These are phyloP conservation scores for Eulemur rufifrons DNA, from an alignment of 2,113 vertebrate species.

Conservation along the genomic window DNA sequence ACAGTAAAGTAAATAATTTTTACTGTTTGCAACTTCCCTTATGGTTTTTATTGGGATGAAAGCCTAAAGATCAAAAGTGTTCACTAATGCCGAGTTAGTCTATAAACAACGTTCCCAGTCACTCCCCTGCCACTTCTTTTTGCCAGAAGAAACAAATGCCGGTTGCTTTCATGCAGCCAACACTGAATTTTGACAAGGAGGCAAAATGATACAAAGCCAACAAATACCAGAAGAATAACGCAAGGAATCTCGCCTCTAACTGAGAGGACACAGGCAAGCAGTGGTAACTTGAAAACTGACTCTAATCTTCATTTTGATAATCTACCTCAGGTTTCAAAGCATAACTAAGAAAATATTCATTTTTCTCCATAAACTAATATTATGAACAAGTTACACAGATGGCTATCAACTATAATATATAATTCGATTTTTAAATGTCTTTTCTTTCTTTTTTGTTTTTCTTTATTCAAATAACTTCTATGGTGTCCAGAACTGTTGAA, in stretches of 20 bases:
- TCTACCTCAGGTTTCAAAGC: constrained; percentile 50
- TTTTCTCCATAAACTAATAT: not conserved
- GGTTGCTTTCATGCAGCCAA: constrained; percentile 22
- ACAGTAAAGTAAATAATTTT: constrained; percentile 12
- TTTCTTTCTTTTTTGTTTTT: not conserved
- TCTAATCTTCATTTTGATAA: constrained; percentile 32
- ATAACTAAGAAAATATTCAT: not conserved
- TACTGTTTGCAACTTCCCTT: constrained; percentile 14
- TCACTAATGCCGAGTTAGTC: constrained; percentile 9
- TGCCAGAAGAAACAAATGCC: constrained; percentile 58
- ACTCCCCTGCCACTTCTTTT: not conserved
- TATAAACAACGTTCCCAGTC: constrained; percentile 41
- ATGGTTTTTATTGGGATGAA: constrained; percentile 60
- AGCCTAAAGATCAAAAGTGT: constrained; percentile 46
- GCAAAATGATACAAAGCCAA: constrained; percentile 30
- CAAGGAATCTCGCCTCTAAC: constrained; percentile 53
- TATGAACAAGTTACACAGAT: constrained; percentile 1
- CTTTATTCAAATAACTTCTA: not conserved
- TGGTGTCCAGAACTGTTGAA: not conserved
- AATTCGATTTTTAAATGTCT: not conserved
- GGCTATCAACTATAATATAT: not conserved
- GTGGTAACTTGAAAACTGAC: constrained; percentile 11
- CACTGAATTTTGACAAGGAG: constrained; percentile 65
- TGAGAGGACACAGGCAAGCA: constrained; percentile 34
- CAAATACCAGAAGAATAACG: constrained; percentile 58